A percentile compares a stretch with the other conserved stretches of the same genome.
Conservation (phyloP, 2,888 invertebrate genomes). For the Tolmerus cingulatus region DNA sequence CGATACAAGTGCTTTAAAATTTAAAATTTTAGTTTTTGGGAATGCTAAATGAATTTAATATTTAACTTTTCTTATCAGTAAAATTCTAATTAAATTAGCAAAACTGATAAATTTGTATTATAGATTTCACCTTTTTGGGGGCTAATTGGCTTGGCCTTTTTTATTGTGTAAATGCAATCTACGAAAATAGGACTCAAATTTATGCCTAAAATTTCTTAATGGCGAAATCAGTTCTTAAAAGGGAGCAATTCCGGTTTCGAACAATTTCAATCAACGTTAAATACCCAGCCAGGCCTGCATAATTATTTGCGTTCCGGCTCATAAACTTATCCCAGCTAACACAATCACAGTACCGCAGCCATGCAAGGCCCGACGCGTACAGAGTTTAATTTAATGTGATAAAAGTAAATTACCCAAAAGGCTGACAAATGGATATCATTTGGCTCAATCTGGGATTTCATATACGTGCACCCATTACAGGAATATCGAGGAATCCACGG, state of each 20-base stretch:
- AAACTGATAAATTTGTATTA: too few relatives aligned
- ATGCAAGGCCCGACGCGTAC: conserved; percentile 21
- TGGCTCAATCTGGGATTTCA: conserved; percentile 48
- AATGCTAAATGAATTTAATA: too few relatives aligned
- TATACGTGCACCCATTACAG: conserved; percentile 34
- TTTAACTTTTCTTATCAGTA: too few relatives aligned
- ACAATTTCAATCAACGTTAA: conserved; percentile 26
- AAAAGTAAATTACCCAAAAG: conserved; percentile 42
- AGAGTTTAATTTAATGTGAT: conserved; percentile 39
- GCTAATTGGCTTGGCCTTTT: too few relatives aligned
- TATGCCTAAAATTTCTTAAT: neutral
- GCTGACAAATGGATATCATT: conserved; percentile 49
- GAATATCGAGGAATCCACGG: conserved; percentile 24
- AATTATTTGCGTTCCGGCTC: conserved; percentile 18
- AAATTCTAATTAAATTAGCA: too few relatives aligned
- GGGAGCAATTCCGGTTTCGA: neutral
- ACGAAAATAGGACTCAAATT: neutral
- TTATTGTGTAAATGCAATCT: neutral
- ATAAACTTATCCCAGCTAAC: conserved; percentile 37
- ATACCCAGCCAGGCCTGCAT: neutral
- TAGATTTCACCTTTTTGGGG: neutral
- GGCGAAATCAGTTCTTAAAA: neutral
- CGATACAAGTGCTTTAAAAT: too few relatives aligned
- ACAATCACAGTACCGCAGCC: conserved; percentile 40
- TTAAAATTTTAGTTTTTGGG: too few relatives aligned